phyloP scores from a whole-genome alignment of 2,797 vertebrate genomes.

The Octomys mimax region DNA sequence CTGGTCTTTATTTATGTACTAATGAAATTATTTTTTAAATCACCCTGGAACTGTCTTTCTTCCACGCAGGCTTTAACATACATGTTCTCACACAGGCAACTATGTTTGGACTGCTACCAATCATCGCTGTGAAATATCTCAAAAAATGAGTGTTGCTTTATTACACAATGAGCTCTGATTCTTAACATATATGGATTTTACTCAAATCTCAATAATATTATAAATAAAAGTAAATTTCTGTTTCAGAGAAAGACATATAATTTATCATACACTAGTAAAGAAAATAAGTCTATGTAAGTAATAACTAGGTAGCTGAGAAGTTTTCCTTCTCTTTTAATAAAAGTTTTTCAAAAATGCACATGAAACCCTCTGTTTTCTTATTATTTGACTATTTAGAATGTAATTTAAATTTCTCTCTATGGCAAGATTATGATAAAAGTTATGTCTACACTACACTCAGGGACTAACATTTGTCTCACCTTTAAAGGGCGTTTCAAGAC shows the following conservation, averaged over 20 bases:
- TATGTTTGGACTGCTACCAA: neutral
- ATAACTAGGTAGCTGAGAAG: neutral
- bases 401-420: constrained; percentile 30
- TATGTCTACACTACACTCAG: neutral
- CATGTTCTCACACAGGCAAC: neutral
- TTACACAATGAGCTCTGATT: neutral
- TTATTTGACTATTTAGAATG: constrained; percentile 33
- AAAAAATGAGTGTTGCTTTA: constrained; percentile 30
- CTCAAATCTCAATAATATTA: constrained; percentile 15
- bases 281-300: constrained; percentile 19
- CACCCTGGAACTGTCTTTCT: neutral
- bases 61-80: constrained; percentile 19
- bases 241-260: constrained; percentile 45
- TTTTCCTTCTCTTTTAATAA: neutral
- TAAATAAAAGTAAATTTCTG: constrained; percentile 43
- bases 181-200: constrained; percentile 6
- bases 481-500: neutral
- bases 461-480: neutral
- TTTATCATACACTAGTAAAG: constrained; percentile 18
- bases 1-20: neutral
- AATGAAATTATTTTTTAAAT: neutral
- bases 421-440: neutral
- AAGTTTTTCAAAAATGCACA: neutral
- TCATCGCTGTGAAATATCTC: neutral
- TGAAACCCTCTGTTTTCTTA: constrained; percentile 33